These are phyloP conservation scores for Caenorhabditis sulstoni DNA, from an alignment of 2,888 invertebrate genomes.

Conservation along the genomic window DNA sequence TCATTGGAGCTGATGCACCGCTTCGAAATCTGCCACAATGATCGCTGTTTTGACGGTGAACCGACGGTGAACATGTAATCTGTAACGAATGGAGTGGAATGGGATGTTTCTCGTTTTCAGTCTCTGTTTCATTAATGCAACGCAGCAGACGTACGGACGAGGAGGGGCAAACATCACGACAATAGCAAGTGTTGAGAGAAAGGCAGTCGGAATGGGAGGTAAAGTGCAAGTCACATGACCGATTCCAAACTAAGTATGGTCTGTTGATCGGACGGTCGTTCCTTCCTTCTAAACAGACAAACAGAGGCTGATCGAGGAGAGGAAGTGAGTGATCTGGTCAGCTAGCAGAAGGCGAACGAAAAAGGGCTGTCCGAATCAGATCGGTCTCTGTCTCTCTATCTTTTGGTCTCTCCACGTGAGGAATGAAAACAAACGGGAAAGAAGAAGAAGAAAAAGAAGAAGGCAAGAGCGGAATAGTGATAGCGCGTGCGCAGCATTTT, in stretches of 20 bases:
- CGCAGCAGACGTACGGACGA: constrained; percentile 1
- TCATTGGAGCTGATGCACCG: constrained; percentile 52
- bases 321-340: not conserved
- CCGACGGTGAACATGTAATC: constrained; percentile 37
- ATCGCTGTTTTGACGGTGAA: constrained; percentile 44
- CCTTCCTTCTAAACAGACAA: constrained; percentile 12
- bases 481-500: constrained; percentile 37
- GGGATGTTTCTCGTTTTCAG: constrained; percentile 6
- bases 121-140: constrained; percentile 25
- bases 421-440: constrained; percentile 42
- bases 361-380: constrained; percentile 33
- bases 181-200: constrained; percentile 15
- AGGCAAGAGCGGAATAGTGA: no score
- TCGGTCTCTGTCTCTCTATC: constrained; percentile 18
- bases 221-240: constrained; percentile 36
- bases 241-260: constrained; percentile 41
- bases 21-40: constrained; percentile 46
- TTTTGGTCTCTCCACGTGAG: constrained; percentile 41
- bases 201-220: not conserved
- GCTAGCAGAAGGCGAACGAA: constrained; percentile 22
- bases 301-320: not conserved
- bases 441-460: no score
- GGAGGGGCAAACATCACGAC: constrained; percentile 20
- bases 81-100: constrained; percentile 26
- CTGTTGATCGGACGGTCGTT: constrained; percentile 10